phyloP scores from a whole-genome alignment of 1,140 invertebrate genomes.

The Heliothis subflexa region DNA sequence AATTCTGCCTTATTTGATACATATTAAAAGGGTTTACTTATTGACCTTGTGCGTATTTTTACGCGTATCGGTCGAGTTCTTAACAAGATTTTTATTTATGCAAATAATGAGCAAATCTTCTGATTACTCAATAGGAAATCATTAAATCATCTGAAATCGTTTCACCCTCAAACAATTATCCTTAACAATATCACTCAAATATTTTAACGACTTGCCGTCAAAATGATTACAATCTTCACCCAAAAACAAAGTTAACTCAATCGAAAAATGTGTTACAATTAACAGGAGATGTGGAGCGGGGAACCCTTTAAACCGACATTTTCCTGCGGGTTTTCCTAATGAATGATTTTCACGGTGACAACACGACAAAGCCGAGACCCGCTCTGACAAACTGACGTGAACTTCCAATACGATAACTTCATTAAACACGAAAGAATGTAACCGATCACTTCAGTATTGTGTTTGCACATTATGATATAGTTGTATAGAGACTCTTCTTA shows the following conservation, averaged over 20 bases:
- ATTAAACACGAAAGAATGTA: constrained; percentile 44
- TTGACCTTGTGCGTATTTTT: neutral
- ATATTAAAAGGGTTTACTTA: constrained; percentile 44
- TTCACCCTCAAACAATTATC: constrained; percentile 27
- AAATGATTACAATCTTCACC: constrained; percentile 27
- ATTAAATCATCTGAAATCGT: neutral
- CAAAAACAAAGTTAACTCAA: constrained; percentile 49
- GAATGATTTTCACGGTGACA: constrained; percentile 67
- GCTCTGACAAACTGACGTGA: constrained; percentile 60
- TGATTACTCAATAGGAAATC: neutral
- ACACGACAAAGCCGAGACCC: constrained; percentile 54
- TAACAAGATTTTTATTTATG: too few species aligned
- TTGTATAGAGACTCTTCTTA: neutral
- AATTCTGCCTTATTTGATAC: constrained; percentile 20
- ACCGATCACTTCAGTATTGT: neutral
- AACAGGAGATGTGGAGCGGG: constrained; percentile 62
- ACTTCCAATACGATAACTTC: constrained; percentile 74
- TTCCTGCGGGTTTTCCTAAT: constrained; percentile 75
- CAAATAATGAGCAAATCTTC: neutral
- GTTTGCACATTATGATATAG: neutral
- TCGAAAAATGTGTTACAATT: constrained; percentile 64
- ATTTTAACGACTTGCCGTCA: constrained; percentile 18
- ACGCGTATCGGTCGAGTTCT: too few species aligned
- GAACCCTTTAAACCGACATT: constrained; percentile 69
- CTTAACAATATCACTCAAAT: constrained; percentile 9